phyloP scores from a whole-genome alignment of 2,888 invertebrate species.

The Pheosia gnoma region DNA sequence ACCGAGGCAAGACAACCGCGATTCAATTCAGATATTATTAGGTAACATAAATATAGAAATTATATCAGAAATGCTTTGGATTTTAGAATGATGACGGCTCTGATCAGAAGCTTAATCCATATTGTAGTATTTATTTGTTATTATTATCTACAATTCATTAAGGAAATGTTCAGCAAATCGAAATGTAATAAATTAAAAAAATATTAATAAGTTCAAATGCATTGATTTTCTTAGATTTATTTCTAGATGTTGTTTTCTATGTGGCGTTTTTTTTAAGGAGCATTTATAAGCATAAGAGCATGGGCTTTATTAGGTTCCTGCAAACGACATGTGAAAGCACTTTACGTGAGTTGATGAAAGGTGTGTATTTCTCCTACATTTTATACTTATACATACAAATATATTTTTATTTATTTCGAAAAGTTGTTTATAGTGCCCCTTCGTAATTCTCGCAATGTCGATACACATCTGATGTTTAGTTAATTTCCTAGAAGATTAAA shows the following conservation, averaged over 20 bases:
- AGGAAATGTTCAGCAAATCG: no score
- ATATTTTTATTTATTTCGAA: background rate
- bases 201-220: no score
- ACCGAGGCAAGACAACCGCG: slow-evolving; percentile 29
- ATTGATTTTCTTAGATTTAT: no score
- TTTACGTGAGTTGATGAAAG: slow-evolving; percentile 29
- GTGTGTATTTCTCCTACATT: slow-evolving; percentile 30
- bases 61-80: slow-evolving; percentile 14
- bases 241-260: no score
- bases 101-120: no score
- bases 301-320: slow-evolving; percentile 40
- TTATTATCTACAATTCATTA: no score
- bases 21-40: slow-evolving; percentile 20
- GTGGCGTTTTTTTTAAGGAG: slow-evolving; percentile 32
- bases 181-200: no score
- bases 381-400: slow-evolving; percentile 14
- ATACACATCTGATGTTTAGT: no score
- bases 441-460: no score
- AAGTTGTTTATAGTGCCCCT: no score
- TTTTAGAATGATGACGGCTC: background rate
- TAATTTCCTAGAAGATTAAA: no score
- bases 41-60: slow-evolving; percentile 6
- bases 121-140: no score
- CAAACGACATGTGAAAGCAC: slow-evolving; percentile 46
- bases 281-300: slow-evolving; percentile 11